Conservation (phyloP, 2,888 invertebrate genomes). For the Caenorhabditis imperialis region DNA sequence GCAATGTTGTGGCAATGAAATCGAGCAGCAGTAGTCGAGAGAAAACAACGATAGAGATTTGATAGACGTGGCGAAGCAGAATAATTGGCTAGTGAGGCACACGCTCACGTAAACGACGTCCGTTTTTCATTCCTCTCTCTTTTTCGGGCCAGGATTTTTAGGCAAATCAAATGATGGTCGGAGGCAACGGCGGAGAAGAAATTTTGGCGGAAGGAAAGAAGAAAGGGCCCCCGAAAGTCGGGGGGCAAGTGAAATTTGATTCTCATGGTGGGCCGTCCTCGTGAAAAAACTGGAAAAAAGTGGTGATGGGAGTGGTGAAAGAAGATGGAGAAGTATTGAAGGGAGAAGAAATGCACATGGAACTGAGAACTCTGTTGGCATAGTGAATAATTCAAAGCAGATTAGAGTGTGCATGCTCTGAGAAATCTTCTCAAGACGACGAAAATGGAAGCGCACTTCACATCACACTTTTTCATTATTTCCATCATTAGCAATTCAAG, state of each 20-base stretch:
- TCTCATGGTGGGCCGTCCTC: conserved; percentile 5
- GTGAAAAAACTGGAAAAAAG: not conserved
- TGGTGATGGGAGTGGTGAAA: conserved; percentile 10
- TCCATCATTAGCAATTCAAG: conserved; percentile 37
- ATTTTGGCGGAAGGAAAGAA: conserved; percentile 1
- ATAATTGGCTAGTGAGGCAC: conserved; percentile 37
- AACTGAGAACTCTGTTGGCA: conserved; percentile 21
- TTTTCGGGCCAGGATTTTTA: conserved; percentile 1
- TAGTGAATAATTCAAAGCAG: conserved; percentile 40
- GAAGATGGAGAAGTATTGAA: conserved; percentile 5
- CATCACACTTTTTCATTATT: conserved; percentile 13
- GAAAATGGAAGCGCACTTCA: conserved; percentile 10
- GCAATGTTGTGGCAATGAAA: conserved; percentile 23
- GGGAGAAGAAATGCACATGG: conserved; percentile 3
- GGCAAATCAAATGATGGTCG: conserved; percentile 36
- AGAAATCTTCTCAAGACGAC: not conserved
- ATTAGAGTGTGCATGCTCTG: no score
- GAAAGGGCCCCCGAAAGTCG: conserved; percentile 7
- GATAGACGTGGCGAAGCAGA: conserved; percentile 38
- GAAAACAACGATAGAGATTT: conserved; percentile 16
- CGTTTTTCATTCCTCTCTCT: conserved; percentile 4
- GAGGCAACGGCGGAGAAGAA: conserved; percentile 3
- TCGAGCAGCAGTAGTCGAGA: not conserved
- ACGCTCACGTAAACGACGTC: conserved; percentile 28
- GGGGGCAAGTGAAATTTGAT: conserved; percentile 42